These are phyloP conservation scores for Pedionomus torquatus DNA, from an alignment of 2,113 vertebrate species.

Conservation along the genomic window DNA sequence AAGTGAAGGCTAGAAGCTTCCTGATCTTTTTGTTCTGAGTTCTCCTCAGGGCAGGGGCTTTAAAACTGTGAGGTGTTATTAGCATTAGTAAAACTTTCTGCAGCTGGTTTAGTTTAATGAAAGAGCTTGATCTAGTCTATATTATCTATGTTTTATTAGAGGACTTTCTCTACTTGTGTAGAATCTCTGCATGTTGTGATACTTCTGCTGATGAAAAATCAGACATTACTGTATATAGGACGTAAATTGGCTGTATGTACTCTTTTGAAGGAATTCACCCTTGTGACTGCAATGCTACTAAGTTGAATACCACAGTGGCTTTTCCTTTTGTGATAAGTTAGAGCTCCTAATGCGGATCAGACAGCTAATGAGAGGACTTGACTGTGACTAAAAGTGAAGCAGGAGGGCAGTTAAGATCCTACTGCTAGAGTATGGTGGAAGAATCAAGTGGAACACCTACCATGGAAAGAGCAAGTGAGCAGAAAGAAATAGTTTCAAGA, in stretches of 20 bases:
- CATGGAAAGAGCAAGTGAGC: background rate
- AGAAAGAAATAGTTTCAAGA: background rate
- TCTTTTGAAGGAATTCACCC: background rate
- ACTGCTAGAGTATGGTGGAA: background rate
- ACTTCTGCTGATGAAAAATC: background rate
- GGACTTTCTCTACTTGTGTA: background rate
- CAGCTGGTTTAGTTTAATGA: background rate
- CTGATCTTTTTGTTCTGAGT: background rate
- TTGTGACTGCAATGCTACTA: background rate
- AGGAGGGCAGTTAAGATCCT: background rate
- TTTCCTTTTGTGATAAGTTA: background rate
- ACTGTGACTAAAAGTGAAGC: background rate
- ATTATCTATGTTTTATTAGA: background rate
- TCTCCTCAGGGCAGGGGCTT: background rate
- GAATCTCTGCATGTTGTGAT: background rate
- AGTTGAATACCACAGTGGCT: background rate
- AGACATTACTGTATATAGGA: background rate
- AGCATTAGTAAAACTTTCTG: background rate
- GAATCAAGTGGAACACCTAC: background rate
- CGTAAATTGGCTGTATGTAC: background rate
- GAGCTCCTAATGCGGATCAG: background rate
- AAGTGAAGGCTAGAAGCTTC: background rate
- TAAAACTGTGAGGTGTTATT: background rate
- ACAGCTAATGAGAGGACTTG: background rate
- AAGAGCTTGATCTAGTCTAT: background rate